Base-by-base conservation (phyloP, 2,113 vertebrate species). In the Nycticebus coucang region DNA sequence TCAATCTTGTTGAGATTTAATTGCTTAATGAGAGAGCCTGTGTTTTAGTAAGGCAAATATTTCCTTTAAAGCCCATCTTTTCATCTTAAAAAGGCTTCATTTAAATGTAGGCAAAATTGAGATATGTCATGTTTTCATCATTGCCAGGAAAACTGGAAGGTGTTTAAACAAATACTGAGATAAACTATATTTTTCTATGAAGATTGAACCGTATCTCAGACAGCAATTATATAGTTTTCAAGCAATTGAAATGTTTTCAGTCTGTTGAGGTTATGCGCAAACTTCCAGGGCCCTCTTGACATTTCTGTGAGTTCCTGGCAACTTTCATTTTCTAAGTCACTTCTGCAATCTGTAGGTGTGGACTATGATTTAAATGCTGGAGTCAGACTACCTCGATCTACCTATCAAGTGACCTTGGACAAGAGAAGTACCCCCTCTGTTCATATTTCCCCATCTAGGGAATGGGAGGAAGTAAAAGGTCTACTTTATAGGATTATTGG, bases 11-110 rank as follows among this genome's bases (percentile, higher is more conserved):
- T 97, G 95, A 97, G 97, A 95, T 33, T 97, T 98, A 98, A 98
- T 98, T 98, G 97, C 97, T 98, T 98, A 97, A 98, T 98, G 98
- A 98, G 94, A 93, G 96, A 97, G 98, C 79, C 66, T 74, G 72
- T 88, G 97, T 97, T 95, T 88, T 94, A 93, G 91, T 87, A 95
- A 97, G 97, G 77, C 88, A 97, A 98, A 97, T 88, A 95, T 95
- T 96, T 93, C 93, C 81, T 93, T 69, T 60, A 81, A 66, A 95
- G 96, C 60, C 33, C 37, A 68, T 72, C n/a, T 97, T 96, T 97
- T 88, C 74, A 86, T 95, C 96, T 87, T 57, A 85, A 66, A 95
- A 94, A 93, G 33, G 0, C 18, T 60, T 50, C n/a, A 4, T 90
- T 89, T 79, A 74, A 68, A 91, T 89, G 83, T 77, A 75, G 77